Evolutionary conservation across 1,140 invertebrate genomes (phyloP).

Genomic region (Heliconius himera): DNA sequence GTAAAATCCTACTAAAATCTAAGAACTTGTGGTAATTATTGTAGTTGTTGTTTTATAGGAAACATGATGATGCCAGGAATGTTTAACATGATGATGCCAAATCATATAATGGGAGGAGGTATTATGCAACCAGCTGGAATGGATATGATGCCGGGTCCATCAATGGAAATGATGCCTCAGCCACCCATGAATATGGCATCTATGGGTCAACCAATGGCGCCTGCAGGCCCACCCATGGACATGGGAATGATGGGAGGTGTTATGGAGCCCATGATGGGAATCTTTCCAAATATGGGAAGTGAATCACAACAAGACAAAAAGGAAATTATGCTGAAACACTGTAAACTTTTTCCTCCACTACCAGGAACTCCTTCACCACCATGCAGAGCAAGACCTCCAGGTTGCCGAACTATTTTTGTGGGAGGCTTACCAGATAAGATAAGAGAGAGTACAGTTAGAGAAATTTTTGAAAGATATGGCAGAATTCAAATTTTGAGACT

Average conservation of each 20-base stretch:
- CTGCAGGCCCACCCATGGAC: slow-evolving; percentile 55
- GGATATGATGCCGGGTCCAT: slow-evolving; percentile 59
- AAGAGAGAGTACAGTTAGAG: slow-evolving; percentile 92
- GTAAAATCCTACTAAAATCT: neutral
- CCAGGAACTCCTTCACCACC: slow-evolving; percentile 92
- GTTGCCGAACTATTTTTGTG: slow-evolving; percentile 96
- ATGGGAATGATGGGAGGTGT: slow-evolving; percentile 73
- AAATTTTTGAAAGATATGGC: slow-evolving; percentile 92
- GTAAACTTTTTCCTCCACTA: slow-evolving; percentile 93
- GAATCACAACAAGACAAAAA: slow-evolving; percentile 84
- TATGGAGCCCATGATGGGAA: slow-evolving; percentile 72
- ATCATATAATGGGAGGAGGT: slow-evolving; percentile 62
- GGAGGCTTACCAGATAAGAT: slow-evolving; percentile 96
- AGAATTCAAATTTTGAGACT: slow-evolving; percentile 94
- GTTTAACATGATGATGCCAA: slow-evolving; percentile 73
- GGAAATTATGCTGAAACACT: slow-evolving; percentile 92
- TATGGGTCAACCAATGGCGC: slow-evolving; percentile 51
- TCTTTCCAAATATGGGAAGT: slow-evolving; percentile 58
- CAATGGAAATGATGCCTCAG: slow-evolving; percentile 64
- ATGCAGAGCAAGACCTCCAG: slow-evolving; percentile 91
- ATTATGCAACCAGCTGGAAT: slow-evolving; percentile 57
- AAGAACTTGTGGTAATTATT: neutral
- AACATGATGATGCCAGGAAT: slow-evolving; percentile 65
- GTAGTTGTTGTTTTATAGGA: slow-evolving; percentile 39
- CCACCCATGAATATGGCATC: slow-evolving; percentile 61